Evolutionary conservation across 1,140 invertebrate genomes (phyloP).

Genomic region (Bombus huntii): DNA sequence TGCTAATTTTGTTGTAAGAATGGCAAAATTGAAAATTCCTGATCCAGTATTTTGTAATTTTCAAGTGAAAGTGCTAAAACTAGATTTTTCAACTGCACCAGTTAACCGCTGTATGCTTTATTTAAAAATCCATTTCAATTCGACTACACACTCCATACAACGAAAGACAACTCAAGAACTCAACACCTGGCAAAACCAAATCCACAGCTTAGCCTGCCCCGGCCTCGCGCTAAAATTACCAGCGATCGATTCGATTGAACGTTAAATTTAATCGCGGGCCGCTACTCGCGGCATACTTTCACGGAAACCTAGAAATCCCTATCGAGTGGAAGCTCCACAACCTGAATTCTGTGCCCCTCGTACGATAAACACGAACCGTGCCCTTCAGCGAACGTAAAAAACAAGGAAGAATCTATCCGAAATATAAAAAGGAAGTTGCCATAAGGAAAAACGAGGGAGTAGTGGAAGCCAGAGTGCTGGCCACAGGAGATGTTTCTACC

Average conservation of each 20-base stretch:
- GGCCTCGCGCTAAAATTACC: slow-evolving; percentile 30
- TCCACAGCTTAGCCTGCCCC: neutral
- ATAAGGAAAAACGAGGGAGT: neutral
- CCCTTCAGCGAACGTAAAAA: neutral
- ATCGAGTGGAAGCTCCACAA: slow-evolving; percentile 15
- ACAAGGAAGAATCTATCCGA: neutral
- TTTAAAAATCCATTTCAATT: neutral
- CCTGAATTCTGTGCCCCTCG: neutral
- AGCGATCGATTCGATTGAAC: slow-evolving; percentile 38
- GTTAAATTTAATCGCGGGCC: slow-evolving; percentile 43
- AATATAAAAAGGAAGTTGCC: neutral
- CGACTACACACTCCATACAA: no score
- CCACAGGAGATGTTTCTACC: neutral
- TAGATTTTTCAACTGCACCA: no score
- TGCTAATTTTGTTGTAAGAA: no score
- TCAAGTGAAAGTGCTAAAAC: no score
- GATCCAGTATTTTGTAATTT: no score
- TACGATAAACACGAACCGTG: neutral
- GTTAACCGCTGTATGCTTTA: no score
- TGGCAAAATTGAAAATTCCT: no score
- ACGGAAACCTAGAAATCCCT: slow-evolving; percentile 43
- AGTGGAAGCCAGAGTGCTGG: neutral
- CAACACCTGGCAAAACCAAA: neutral
- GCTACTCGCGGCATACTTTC: slow-evolving; percentile 47
- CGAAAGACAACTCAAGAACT: neutral